Conservation (phyloP, 2,797 vertebrate genomes). For the Chrosomus eos region DNA sequence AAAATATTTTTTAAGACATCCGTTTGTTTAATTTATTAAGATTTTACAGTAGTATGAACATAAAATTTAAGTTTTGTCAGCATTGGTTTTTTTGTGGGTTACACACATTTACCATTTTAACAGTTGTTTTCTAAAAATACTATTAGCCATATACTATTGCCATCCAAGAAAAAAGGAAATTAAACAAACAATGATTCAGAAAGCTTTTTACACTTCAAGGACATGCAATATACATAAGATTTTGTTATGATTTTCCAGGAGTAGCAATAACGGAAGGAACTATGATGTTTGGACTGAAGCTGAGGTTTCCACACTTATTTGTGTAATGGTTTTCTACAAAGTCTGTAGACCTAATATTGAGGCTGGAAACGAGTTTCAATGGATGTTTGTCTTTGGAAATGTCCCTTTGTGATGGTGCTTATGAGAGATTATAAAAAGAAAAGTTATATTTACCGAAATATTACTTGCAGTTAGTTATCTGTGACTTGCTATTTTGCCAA, state of each 20-base stretch:
- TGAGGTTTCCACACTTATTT: not conserved
- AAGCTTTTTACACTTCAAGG: not conserved
- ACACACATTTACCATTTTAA: not conserved
- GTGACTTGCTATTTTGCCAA: not conserved
- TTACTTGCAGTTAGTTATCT: not conserved
- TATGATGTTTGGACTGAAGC: not conserved
- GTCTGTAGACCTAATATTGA: slow-evolving; percentile 4
- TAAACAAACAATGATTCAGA: not conserved
- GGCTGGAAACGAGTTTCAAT: not conserved
- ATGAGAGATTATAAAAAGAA: not conserved
- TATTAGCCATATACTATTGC: not conserved
- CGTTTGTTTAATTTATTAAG: not conserved
- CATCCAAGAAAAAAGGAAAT: not conserved
- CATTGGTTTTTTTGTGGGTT: not conserved
- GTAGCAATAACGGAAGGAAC: not conserved
- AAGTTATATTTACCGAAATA: not conserved
- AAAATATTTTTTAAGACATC: not conserved
- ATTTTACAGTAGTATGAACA: not conserved
- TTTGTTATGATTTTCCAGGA: not conserved
- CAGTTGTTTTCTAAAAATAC: not conserved
- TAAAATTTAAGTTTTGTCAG: not conserved
- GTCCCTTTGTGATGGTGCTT: not conserved
- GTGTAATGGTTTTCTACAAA: not conserved
- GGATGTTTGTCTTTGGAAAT: not conserved
- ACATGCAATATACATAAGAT: not conserved